Evolutionary conservation across 2,797 vertebrate species (phyloP).

Genomic region (Helostoma temminkii): DNA sequence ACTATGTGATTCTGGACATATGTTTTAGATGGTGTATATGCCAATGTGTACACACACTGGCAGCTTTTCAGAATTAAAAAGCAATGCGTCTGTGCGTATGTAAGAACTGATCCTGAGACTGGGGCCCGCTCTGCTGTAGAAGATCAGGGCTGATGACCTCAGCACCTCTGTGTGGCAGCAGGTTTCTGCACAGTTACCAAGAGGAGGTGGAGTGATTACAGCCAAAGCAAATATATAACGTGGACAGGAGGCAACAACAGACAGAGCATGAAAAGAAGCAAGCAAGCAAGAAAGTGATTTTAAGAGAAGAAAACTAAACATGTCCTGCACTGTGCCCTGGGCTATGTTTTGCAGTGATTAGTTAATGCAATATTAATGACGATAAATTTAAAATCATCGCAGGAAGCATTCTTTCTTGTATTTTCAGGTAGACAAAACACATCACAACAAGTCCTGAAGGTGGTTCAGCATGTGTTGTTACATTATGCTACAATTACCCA

Average conservation of each 20-base stretch:
- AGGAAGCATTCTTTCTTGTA: conserved; percentile 3
- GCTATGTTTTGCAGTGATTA: conserved; percentile 16
- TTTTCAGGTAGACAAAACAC: conserved; percentile 37
- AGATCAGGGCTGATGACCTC: conserved; percentile 74
- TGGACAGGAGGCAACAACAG: conserved; percentile 31
- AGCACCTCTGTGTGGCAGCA: conserved; percentile 68
- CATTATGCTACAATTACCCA: conserved; percentile 42
- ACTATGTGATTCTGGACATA: conserved; percentile 24
- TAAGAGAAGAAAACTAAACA: conserved; percentile 11
- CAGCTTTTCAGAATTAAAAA: conserved; percentile 33
- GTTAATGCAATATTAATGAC: conserved; percentile 28
- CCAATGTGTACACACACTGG: conserved; percentile 12
- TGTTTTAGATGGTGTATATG: conserved; percentile 34
- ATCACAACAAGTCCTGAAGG: conserved; percentile 12
- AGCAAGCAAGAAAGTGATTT: conserved; percentile 31
- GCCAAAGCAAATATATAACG: conserved; percentile 71
- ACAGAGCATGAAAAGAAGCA: conserved; percentile 1
- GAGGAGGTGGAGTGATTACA: conserved; percentile 52
- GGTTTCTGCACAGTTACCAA: conserved; percentile 57
- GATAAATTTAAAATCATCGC: conserved; percentile 18
- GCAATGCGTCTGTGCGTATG: conserved; percentile 5
- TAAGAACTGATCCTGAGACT: conserved; percentile 47
- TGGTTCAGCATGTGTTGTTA: conserved; percentile 45
- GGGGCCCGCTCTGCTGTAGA: conserved; percentile 64
- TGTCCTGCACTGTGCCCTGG: not conserved